Percentiles rank a stretch among this genome's conserved stretches.
phyloP scores from a whole-genome alignment of 2,113 vertebrate genomes.

The Boleophthalmus pectinirostris region DNA sequence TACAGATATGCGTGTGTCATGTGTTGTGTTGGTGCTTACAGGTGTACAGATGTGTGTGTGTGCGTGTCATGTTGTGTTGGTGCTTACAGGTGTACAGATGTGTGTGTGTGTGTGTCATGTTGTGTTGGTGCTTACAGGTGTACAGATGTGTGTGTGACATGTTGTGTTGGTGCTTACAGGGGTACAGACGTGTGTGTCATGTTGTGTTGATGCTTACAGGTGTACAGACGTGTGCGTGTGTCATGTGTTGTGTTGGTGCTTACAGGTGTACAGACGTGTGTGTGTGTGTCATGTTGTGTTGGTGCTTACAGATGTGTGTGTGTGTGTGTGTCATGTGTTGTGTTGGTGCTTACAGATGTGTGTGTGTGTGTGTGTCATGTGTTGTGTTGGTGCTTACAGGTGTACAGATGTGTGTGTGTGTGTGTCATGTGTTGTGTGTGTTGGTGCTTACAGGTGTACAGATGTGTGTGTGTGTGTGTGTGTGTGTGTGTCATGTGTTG shows the following conservation, averaged over 20 bases:
- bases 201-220: conserved; percentile 62
- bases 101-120: background rate
- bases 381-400: conserved; percentile 62
- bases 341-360: conserved; percentile 62
- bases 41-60: conserved; percentile 58
- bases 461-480: too few relatives aligned
- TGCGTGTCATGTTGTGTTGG: background rate
- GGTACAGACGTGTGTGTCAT: too few relatives aligned
- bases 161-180: too few relatives aligned
- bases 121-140: conserved; percentile 62
- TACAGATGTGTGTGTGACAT: conserved; percentile 24
- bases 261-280: conserved; percentile 71
- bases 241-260: background rate
- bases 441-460: conserved; percentile 63
- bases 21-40: conserved; percentile 42
- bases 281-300: background rate
- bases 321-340: too few relatives aligned
- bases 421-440: background rate
- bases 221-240: conserved; percentile 1
- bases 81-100: conserved; percentile 65
- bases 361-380: background rate
- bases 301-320: conserved; percentile 66
- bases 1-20: background rate
- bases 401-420: conserved; percentile 11
- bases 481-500: too few relatives aligned